A percentile compares a stretch with the other conserved stretches of the same genome.
Conservation (phyloP, 1,140 invertebrate genomes). For the Melipona quadrifasciata region DNA sequence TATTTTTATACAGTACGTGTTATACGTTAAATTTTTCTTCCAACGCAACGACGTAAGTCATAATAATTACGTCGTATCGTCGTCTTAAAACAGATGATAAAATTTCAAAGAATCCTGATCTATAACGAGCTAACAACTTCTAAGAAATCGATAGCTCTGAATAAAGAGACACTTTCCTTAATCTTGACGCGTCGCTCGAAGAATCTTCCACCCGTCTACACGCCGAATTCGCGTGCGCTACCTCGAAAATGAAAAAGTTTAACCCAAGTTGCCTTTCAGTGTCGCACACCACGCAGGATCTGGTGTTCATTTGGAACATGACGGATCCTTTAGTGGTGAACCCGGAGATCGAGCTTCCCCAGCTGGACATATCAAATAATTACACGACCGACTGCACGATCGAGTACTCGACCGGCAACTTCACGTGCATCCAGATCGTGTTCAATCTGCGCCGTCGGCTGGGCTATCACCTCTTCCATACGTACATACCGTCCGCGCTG, state of each 20-base stretch:
- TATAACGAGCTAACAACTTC: too few species aligned
- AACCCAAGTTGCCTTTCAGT: constrained; percentile 81
- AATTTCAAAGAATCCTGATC: too few species aligned
- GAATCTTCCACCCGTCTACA: not conserved
- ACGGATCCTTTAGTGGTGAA: constrained; percentile 93
- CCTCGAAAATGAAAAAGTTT: not conserved
- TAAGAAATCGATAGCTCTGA: too few species aligned
- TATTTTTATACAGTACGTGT: too few species aligned
- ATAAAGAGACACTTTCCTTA: too few species aligned
- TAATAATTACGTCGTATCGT: too few species aligned
- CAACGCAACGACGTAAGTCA: too few species aligned
- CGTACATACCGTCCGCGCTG: constrained; percentile 93
- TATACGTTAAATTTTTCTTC: too few species aligned
- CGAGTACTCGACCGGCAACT: constrained; percentile 94
- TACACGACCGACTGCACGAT: constrained; percentile 94
- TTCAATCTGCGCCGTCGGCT: constrained; percentile 91
- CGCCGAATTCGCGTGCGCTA: not conserved
- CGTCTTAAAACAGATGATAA: too few species aligned
- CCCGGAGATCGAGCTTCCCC: constrained; percentile 92
- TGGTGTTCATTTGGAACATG: constrained; percentile 94
- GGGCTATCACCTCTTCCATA: constrained; percentile 94
- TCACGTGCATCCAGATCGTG: constrained; percentile 93
- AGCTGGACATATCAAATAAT: constrained; percentile 93
- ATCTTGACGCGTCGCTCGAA: not conserved
- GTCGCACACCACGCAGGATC: constrained; percentile 91